Evolutionary conservation across 2,113 vertebrate genomes (phyloP).

Genomic region (Xiphophorus couchianus): DNA sequence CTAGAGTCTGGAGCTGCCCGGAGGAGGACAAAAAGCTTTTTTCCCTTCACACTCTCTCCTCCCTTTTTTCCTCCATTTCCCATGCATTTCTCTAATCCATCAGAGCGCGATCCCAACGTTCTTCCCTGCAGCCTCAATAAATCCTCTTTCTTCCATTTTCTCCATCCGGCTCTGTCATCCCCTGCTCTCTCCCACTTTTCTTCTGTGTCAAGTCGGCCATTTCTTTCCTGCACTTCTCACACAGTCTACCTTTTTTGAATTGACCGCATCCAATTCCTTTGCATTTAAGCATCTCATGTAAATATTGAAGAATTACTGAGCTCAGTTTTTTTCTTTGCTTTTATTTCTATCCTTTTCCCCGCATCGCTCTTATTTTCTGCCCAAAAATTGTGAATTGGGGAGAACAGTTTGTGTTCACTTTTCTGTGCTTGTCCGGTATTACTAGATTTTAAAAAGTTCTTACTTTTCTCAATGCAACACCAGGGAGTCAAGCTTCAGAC

Average conservation of each 20-base stretch:
- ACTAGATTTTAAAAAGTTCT: neutral
- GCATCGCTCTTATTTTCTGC: constrained; percentile 5
- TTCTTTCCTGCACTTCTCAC: constrained; percentile 3
- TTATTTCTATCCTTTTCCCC: constrained; percentile 4
- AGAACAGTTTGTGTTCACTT: neutral
- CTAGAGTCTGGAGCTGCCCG: constrained; percentile 64
- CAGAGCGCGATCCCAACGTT: constrained; percentile 64
- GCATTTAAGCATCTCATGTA: constrained; percentile 46
- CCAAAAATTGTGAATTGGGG: neutral
- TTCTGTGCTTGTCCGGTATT: neutral
- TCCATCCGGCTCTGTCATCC: constrained; percentile 34
- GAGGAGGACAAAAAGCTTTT: constrained; percentile 67
- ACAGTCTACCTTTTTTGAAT: constrained; percentile 11
- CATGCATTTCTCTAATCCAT: constrained; percentile 73
- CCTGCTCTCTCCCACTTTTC: constrained; percentile 14
- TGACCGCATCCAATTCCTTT: constrained; percentile 17
- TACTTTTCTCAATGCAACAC: constrained; percentile 18
- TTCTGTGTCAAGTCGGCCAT: constrained; percentile 15
- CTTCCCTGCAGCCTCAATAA: constrained; percentile 72
- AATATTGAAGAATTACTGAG: constrained; percentile 4
- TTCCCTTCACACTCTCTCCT: constrained; percentile 38
- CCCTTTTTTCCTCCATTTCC: constrained; percentile 54
- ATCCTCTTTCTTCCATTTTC: constrained; percentile 64
- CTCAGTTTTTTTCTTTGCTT: neutral
- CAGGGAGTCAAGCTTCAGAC: neutral